phyloP scores from a whole-genome alignment of 2,113 vertebrate genomes.

The Nycticorax nycticorax region DNA sequence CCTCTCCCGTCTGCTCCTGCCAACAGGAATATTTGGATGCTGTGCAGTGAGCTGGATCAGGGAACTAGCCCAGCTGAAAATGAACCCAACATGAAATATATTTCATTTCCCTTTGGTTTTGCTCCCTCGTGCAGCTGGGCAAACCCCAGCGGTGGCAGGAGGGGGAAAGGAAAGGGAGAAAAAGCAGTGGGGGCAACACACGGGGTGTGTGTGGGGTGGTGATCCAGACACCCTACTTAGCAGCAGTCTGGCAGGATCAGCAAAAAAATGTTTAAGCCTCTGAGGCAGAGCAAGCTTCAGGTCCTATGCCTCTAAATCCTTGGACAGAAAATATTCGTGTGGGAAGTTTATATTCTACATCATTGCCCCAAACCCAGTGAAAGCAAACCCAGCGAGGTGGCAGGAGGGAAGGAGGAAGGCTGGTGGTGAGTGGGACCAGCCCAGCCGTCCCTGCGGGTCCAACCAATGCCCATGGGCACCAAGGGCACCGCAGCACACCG shows the following conservation, averaged over 20 bases:
- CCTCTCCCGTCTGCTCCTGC: neutral
- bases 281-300: neutral
- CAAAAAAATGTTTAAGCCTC: neutral
- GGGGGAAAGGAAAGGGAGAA: neutral
- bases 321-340: neutral
- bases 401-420: neutral
- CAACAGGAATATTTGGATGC: neutral
- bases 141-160: neutral
- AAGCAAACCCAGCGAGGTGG: neutral
- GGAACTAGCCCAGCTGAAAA: neutral
- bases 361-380: neutral
- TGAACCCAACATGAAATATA: neutral
- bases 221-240: accelerated
- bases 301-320: neutral
- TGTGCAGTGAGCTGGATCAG: neutral
- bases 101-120: neutral
- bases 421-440: neutral
- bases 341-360: neutral
- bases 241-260: neutral
- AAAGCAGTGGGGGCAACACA: neutral
- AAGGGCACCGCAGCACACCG: neutral
- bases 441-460: neutral
- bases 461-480: accelerated
- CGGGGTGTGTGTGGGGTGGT: accelerated
- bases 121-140: neutral